A percentile compares a stretch with the other conserved stretches of the same genome.
Conservation (phyloP, 2,888 invertebrate genomes). For the Acleris cristana region DNA sequence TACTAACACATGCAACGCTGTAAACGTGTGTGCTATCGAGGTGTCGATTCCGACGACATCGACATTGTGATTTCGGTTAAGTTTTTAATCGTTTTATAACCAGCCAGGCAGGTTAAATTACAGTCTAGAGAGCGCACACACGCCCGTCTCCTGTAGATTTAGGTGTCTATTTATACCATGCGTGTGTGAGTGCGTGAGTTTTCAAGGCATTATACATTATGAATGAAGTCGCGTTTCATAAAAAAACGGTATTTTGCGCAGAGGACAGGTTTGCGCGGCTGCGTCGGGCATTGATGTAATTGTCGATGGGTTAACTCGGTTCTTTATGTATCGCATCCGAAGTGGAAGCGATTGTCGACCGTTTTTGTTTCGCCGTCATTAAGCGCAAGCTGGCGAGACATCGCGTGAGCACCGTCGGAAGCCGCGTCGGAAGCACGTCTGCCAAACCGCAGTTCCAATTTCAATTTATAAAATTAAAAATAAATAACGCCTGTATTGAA, state of each 20-base stretch:
- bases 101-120: slow-evolving; percentile 58
- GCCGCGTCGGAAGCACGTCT: slow-evolving; percentile 80
- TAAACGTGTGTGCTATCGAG: slow-evolving; percentile 55
- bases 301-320: slow-evolving; percentile 65
- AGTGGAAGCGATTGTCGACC: slow-evolving; percentile 54
- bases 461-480: slow-evolving; percentile 56
- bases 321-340: slow-evolving; percentile 62
- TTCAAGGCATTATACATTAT: slow-evolving; percentile 77
- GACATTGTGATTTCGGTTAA: slow-evolving; percentile 66
- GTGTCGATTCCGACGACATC: slow-evolving; percentile 49
- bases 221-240: slow-evolving; percentile 78
- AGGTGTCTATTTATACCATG: slow-evolving; percentile 54
- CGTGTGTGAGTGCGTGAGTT: slow-evolving; percentile 60
- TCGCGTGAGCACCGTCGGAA: slow-evolving; percentile 73
- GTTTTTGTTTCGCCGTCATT: slow-evolving; percentile 48
- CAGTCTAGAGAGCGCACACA: slow-evolving; percentile 50
- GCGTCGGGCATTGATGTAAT: slow-evolving; percentile 73
- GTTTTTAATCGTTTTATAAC: slow-evolving; percentile 59
- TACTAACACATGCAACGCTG: slow-evolving; percentile 59
- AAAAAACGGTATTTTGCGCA: slow-evolving; percentile 74
- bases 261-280: slow-evolving; percentile 71
- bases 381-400: slow-evolving; percentile 20
- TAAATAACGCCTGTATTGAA: slow-evolving; percentile 60
- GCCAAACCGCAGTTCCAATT: slow-evolving; percentile 81
- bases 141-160: slow-evolving; percentile 56